Percentiles rank a stretch among this genome's conserved stretches.
phyloP scores from a whole-genome alignment of 2,888 invertebrate genomes.

The Platerodrilus igneus region DNA sequence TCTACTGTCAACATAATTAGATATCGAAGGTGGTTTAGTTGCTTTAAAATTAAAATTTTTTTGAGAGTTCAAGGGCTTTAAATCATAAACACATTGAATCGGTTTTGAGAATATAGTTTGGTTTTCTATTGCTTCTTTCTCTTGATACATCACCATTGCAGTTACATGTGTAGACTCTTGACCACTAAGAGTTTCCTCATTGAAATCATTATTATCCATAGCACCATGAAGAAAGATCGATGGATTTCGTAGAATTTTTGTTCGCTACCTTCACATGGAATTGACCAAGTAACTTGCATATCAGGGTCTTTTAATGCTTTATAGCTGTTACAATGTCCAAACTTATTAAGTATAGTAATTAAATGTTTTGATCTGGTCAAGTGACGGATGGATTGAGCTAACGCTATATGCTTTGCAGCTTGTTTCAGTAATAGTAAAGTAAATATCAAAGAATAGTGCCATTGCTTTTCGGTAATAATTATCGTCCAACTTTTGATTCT shows the following conservation, averaged over 20 bases:
- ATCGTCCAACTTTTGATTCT: too few species aligned
- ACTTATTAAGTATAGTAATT: slow-evolving; percentile 19
- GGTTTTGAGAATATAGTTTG: slow-evolving; percentile 17
- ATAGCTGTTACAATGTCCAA: slow-evolving; percentile 17
- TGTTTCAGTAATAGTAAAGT: too few species aligned
- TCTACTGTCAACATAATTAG: slow-evolving; percentile 15
- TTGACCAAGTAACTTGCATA: slow-evolving; percentile 15
- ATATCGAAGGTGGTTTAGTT: slow-evolving; percentile 19
- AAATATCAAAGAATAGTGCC: too few species aligned
- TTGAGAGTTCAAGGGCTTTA: slow-evolving; percentile 24
- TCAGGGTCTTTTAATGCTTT: slow-evolving; percentile 16
- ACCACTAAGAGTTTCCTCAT: too few species aligned
- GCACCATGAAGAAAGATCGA: slow-evolving; percentile 12
- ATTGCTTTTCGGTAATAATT: too few species aligned
- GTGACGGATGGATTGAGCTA: slow-evolving; percentile 22
- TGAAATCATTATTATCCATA: slow-evolving; percentile 11
- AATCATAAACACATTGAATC: slow-evolving; percentile 13
- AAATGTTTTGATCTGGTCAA: slow-evolving; percentile 18
- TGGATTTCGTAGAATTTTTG: too few species aligned
- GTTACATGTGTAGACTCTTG: too few species aligned
- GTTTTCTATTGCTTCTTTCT: slow-evolving; percentile 4
- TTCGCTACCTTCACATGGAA: too few species aligned
- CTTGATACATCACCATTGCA: slow-evolving; percentile 17
- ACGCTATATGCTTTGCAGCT: slow-evolving; percentile 18
- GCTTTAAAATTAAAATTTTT: slow-evolving; percentile 24